Base-by-base conservation (phyloP, 2,797 vertebrate species). In the Adrianichthys oophorus region DNA sequence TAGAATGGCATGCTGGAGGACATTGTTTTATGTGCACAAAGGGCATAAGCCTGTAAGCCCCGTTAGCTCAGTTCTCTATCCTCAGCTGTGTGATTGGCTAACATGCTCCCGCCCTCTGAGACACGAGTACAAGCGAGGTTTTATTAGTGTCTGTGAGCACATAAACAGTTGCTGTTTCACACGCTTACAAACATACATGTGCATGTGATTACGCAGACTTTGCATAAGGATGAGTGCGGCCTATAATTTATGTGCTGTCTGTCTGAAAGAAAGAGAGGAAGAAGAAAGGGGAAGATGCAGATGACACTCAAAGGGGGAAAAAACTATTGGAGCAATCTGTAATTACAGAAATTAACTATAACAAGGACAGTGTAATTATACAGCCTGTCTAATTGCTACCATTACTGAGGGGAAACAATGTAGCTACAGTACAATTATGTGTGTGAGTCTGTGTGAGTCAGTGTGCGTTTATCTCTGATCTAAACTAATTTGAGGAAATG, bases 321-420 rank as follows among this genome's bases (percentile, higher is more conserved):
- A 29, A 85, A 92, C 91, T 90, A 93, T 92, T 92, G 90, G 89
- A 90, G 85, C 85, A 84, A 90, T 90, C 91, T 92, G 92, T 94
- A 93, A 95, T 95, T 94, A 94, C 83, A 89, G 85, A 92, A 94
- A 95, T 95, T 94, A 94, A 94, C 91, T 92, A 91, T 91, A 89
- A 80, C 76, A 80, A 94, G 92, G 91, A 93, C 89, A 89, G 89
- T 89, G 59, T 93, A 93, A 93, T 95, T 93, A 92, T 90, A 85
- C 88, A 85, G 91, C 83, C 87, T 82, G 84, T 85, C 85, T 95
- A 94, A 95, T 95, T 94, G 93, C 93, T 90, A 91, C 93, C 92
- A 94, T 95, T 94, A 95, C 89, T 80, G 89, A 85, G 79, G 80
- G 86, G 88, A 91, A 92, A 91, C 74, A 84, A 87, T 83, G 89